Evolutionary conservation across 1,140 invertebrate species (phyloP).

Genomic region (Macrocentrus cingulum): DNA sequence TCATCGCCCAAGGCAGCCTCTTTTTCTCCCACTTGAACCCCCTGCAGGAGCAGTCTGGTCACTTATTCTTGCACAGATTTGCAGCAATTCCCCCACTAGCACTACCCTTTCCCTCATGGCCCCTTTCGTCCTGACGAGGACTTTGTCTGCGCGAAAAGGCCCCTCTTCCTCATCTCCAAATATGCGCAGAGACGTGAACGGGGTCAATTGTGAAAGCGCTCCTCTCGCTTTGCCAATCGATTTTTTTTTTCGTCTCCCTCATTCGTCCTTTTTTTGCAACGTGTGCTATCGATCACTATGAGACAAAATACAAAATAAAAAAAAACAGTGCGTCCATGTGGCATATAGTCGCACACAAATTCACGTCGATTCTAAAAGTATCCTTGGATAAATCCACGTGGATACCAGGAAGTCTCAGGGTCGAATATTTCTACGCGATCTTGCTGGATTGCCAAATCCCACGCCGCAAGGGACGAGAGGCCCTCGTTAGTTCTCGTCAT

Average conservation of each 20-base stretch:
- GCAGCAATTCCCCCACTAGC: constrained; percentile 21
- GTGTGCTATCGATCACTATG: neutral
- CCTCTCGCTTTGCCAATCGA: constrained; percentile 1
- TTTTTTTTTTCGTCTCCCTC: constrained; percentile 13
- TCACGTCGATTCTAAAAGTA: neutral
- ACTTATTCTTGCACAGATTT: constrained; percentile 22
- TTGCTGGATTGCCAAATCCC: neutral
- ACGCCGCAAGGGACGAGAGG: neutral
- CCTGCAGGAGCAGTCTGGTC: constrained; percentile 15
- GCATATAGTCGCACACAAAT: neutral
- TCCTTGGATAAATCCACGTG: neutral
- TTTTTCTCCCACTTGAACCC: neutral
- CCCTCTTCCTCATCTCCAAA: constrained; percentile 28
- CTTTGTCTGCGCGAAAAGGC: constrained; percentile 27
- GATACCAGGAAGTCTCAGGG: neutral
- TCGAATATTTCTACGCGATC: too few relatives aligned
- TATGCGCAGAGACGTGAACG: constrained; percentile 36
- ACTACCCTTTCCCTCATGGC: constrained; percentile 21
- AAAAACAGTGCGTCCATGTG: neutral
- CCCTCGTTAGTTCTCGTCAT: neutral
- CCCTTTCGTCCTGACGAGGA: constrained; percentile 22
- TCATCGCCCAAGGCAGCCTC: constrained; percentile 2
- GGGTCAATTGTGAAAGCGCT: constrained; percentile 45
- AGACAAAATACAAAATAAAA: too few relatives aligned
- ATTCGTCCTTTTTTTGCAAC: constrained; percentile 8